These are phyloP conservation scores for Matsumyia berberina DNA, from an alignment of 2,888 invertebrate genomes.

Conservation along the genomic window DNA sequence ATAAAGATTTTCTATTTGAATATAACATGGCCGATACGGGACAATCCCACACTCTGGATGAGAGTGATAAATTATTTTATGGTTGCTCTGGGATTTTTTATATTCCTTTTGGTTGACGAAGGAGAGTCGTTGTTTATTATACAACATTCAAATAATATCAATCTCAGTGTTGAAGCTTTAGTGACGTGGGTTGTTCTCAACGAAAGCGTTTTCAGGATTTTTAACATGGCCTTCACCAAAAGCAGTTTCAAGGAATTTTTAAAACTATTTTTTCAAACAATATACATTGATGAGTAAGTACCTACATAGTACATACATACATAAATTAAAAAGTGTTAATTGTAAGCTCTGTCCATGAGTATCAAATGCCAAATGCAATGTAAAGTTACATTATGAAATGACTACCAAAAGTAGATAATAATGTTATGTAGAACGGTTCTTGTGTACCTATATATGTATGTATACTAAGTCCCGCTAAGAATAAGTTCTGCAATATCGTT, in stretches of 20 bases:
- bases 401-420: too few relatives aligned
- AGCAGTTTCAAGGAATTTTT: slow-evolving; percentile 77
- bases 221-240: slow-evolving; percentile 77
- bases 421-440: too few relatives aligned
- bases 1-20: slow-evolving; percentile 25
- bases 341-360: not conserved
- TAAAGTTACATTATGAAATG: too few relatives aligned
- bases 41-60: slow-evolving; percentile 24
- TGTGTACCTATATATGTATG: too few relatives aligned
- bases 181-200: slow-evolving; percentile 79
- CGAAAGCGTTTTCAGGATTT: slow-evolving; percentile 79
- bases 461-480: too few relatives aligned
- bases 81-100: slow-evolving; percentile 59
- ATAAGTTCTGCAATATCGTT: too few relatives aligned
- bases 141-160: slow-evolving; percentile 77
- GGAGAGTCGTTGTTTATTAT: slow-evolving; percentile 79
- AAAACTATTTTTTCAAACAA: slow-evolving; percentile 78
- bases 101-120: slow-evolving; percentile 78
- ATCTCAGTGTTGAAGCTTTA: slow-evolving; percentile 79
- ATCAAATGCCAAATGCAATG: not conserved
- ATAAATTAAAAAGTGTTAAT: not conserved
- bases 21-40: slow-evolving; percentile 47
- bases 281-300: slow-evolving; percentile 78
- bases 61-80: not conserved
- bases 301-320: too few relatives aligned